Evolutionary conservation across 2,113 vertebrate species (phyloP), one percentile per base, ranked within the genome.

Genomic region (Hippolais icterina): DNA sequence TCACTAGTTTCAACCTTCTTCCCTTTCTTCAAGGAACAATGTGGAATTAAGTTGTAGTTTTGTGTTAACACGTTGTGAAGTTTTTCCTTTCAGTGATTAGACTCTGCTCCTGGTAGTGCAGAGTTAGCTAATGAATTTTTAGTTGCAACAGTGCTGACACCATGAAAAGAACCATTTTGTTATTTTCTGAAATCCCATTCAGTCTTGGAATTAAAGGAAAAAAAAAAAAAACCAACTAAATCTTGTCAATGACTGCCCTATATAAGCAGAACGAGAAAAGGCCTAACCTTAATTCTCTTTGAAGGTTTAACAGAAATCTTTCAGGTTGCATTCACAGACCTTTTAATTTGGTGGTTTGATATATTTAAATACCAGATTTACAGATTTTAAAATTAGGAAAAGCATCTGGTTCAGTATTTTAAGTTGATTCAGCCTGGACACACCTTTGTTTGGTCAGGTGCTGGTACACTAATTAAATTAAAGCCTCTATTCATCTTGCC

Each of bases 401-500:
- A 87, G 29, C 47, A 84, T 77, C 69, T 96, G 57, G 68, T 83
- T 96, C 44, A 92, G 72, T 92, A 85, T 75, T 85, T 95, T 80
- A 94, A 87, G 84, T 84, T 89, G 91, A 74, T 90, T 95, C 94
- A 91, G 52, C 46, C 75, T 95, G 86, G 56, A 68, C 90, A 89
- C 93, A 81, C 95, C 90, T 97, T 97, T 97, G 90, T 97, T 98
- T 97, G 85, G 88, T 94, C 97, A 97, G 96, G 96, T 97, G 96
- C 94, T 89, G 42, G 82, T 64, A 75, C 7, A 5, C 75, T 94
- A 90, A 91, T 90, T 87, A 76, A 95, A 91, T 95, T 93, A 88
- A 96, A 97, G 75, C 86, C 68, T 95, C 88, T 94, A 42, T 97
- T 95, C 83, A 92, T 91, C 82, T 78, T 88, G 57, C 90, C 65